Evolutionary conservation across 2,888 invertebrate genomes (phyloP).

Genomic region (Acrocera orbiculus): DNA sequence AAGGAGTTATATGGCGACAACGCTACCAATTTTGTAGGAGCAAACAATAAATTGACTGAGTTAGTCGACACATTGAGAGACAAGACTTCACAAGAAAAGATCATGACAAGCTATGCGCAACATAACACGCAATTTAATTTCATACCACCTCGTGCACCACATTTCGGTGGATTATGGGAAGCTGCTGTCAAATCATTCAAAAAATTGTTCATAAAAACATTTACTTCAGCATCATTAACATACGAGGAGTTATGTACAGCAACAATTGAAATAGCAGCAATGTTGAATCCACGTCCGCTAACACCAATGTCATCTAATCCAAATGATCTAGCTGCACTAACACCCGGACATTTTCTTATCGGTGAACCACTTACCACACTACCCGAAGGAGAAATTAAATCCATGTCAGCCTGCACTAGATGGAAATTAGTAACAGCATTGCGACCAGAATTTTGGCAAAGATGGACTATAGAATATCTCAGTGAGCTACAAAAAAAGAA

Average conservation of each 20-base stretch:
- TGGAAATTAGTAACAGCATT: constrained; percentile 1
- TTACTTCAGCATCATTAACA: background rate
- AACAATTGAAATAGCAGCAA: background rate
- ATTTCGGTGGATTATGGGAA: constrained; percentile 1
- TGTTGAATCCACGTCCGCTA: background rate
- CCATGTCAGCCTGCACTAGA: no score
- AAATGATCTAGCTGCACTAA: background rate
- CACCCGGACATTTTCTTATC: background rate
- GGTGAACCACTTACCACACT: background rate
- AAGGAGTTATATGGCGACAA: constrained; percentile 4
- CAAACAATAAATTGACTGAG: constrained; percentile 1
- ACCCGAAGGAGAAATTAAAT: background rate
- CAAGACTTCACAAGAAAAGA: background rate
- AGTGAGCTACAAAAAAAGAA: background rate
- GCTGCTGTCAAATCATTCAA: background rate
- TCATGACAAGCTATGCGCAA: background rate
- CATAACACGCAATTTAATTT: background rate
- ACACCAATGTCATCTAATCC: background rate
- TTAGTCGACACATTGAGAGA: no score
- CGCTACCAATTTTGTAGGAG: constrained; percentile 7
- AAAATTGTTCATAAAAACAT: background rate
- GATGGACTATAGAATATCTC: background rate
- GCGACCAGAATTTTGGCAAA: background rate
- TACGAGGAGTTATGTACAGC: background rate
- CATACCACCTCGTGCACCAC: background rate